These are phyloP conservation scores for Lottia gigantea DNA, from an alignment of 2,888 invertebrate genomes.

Conservation along the genomic window DNA sequence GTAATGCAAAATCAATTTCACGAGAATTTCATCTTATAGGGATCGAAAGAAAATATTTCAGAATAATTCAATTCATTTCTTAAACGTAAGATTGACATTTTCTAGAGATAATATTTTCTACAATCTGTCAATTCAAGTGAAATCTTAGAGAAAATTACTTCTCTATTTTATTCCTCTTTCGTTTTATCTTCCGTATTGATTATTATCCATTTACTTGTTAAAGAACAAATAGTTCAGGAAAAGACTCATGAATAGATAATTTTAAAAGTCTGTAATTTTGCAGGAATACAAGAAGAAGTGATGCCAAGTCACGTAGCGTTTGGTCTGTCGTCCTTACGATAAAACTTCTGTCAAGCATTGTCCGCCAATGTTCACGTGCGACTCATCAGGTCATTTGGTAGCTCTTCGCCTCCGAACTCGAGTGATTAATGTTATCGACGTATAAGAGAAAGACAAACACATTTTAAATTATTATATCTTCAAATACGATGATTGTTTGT, in stretches of 20 bases:
- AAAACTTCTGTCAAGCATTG: slow-evolving; percentile 32
- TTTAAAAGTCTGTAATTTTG: slow-evolving; percentile 29
- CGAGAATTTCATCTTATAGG: too few species aligned
- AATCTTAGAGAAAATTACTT: too few species aligned
- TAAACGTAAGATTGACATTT: too few species aligned
- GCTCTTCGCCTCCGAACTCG: slow-evolving; percentile 5
- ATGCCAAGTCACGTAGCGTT: slow-evolving; percentile 34
- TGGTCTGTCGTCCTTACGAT: slow-evolving; percentile 31
- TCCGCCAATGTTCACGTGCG: slow-evolving; percentile 19
- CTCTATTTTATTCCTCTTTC: too few species aligned
- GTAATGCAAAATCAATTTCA: too few species aligned
- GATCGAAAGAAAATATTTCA: not conserved
- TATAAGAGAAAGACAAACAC: slow-evolving; percentile 18
- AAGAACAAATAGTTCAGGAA: slow-evolving; percentile 24
- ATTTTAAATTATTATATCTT: slow-evolving; percentile 13
- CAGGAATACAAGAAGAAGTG: slow-evolving; percentile 26
- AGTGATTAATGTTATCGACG: slow-evolving; percentile 23
- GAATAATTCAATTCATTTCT: not conserved
- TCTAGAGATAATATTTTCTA: too few species aligned
- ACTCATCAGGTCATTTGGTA: slow-evolving; percentile 21
- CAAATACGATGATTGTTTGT: slow-evolving; percentile 2
- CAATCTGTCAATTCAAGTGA: too few species aligned
- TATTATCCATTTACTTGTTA: not conserved
- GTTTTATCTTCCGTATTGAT: not conserved
- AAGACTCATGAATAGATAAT: slow-evolving; percentile 33